Conservation (phyloP, 2,797 vertebrate genomes). For the Tragopan temminckii region DNA sequence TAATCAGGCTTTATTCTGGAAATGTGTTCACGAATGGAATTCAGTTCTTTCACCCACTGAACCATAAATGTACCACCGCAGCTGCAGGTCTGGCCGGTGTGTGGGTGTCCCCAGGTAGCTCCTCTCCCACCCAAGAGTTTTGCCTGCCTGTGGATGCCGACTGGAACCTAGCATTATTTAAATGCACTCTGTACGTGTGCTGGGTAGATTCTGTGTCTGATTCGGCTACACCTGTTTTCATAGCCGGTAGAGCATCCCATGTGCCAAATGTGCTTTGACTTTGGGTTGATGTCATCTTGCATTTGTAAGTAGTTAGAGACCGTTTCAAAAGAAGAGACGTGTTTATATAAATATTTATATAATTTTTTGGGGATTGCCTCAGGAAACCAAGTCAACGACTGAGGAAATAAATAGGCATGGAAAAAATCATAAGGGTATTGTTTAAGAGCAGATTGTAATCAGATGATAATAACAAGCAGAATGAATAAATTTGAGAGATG, state of each 20-base stretch:
- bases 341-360: conserved; percentile 52
- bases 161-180: not conserved
- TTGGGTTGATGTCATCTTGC: conserved; percentile 35
- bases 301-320: conserved; percentile 54
- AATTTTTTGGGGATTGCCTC: conserved; percentile 27
- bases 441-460: conserved; percentile 58
- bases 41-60: not conserved
- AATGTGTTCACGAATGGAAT: not conserved
- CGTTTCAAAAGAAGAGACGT: conserved; percentile 51
- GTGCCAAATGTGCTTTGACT: conserved; percentile 42
- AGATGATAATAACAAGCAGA: conserved; percentile 67
- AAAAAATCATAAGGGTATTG: conserved; percentile 51
- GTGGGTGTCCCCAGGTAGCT: fast-evolving
- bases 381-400: conserved; percentile 22
- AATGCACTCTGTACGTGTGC: not conserved
- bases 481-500: conserved; percentile 27
- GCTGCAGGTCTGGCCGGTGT: not conserved
- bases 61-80: not conserved
- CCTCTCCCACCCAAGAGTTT: not conserved
- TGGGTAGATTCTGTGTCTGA: not conserved
- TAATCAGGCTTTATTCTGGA: conserved; percentile 41
- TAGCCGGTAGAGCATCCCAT: not conserved
- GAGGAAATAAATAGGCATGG: conserved; percentile 51
- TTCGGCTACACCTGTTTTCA: not conserved
- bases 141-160: not conserved